phyloP scores from a whole-genome alignment of 2,888 invertebrate species.

The Mellilla xanthometata region DNA sequence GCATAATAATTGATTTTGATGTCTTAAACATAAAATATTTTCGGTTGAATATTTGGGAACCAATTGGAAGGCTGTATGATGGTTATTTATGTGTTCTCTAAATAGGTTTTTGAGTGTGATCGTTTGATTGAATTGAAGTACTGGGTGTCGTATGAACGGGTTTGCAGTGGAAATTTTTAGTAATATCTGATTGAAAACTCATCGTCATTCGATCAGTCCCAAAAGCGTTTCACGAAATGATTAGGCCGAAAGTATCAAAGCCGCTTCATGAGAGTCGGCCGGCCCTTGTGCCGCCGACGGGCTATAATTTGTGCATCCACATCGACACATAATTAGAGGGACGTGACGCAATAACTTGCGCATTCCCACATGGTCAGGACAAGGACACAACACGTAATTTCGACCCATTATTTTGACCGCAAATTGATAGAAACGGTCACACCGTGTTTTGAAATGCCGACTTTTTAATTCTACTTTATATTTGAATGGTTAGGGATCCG shows the following conservation, averaged over 20 bases:
- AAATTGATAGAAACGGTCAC: conserved; percentile 57
- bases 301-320: conserved; percentile 77
- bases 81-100: conserved; percentile 26
- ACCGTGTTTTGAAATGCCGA: conserved; percentile 34
- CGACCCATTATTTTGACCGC: conserved; percentile 74
- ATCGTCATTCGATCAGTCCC: neutral
- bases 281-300: conserved; percentile 56
- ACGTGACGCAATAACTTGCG: conserved; percentile 70
- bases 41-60: conserved; percentile 51
- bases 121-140: neutral
- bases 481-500: too few species aligned
- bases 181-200: neutral
- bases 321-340: conserved; percentile 70
- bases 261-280: conserved; percentile 44
- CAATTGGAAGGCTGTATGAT: conserved; percentile 34
- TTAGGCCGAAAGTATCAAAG: conserved; percentile 55
- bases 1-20: conserved; percentile 81
- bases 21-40: conserved; percentile 75
- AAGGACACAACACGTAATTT: conserved; percentile 76
- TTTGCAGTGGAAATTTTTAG: too few species aligned
- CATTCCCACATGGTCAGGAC: conserved; percentile 67
- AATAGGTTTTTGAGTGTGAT: conserved; percentile 4
- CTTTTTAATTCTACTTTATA: too few species aligned
- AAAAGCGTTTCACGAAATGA: conserved; percentile 36
- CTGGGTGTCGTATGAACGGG: neutral